Base-by-base conservation (phyloP, 2,113 vertebrate species). In the Neotoma lepida region DNA sequence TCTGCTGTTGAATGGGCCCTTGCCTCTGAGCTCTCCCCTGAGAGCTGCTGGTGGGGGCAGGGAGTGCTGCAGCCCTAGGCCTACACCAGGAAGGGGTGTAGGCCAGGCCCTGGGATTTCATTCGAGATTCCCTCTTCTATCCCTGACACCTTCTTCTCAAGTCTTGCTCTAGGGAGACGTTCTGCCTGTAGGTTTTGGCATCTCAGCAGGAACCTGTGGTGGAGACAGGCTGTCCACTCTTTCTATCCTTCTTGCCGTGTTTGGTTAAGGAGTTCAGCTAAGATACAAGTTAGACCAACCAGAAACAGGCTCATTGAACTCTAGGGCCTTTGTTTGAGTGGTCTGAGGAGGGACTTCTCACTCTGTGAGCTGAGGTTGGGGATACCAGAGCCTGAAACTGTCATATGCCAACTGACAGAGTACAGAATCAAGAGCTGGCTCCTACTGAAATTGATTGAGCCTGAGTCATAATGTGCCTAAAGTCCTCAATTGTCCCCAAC, bases 51-150 rank as follows among this genome's bases (percentile, higher is more conserved):
- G 13, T 49, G 68, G 66, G 66, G 61, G 30, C 35, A 24, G 33
- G 8, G 0, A 3, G 2, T 1, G 44, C 68, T 33, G 18, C 33
- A 10, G 4, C 71, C 6, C 20, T 2, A 2, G 44, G 46, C 68
- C 39, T 24, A 44, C 17, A 30, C 2, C 80, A 17, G 1, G 26
- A 51, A 89, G 49, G 58, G 54, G 22, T 15, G 12, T 15, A 33
- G 35, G 26, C 20, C 30, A 54, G 30, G 80, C 14, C 49, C 26
- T n/a, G 12, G 30, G 35, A 51, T 28, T 22, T 49, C 18, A 12
- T 51, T 33, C 54, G 26, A 28, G 39, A 54, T 30, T 80, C 63
- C 58, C 49, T 63, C 56, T 70, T 44, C 66, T 39, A 4, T 88
- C 78, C 81, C 18, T 8, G 28, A 33, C 39, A 49, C 33, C 33